Base-by-base conservation (phyloP, 1,140 invertebrate species). In the Euschistus heros region DNA sequence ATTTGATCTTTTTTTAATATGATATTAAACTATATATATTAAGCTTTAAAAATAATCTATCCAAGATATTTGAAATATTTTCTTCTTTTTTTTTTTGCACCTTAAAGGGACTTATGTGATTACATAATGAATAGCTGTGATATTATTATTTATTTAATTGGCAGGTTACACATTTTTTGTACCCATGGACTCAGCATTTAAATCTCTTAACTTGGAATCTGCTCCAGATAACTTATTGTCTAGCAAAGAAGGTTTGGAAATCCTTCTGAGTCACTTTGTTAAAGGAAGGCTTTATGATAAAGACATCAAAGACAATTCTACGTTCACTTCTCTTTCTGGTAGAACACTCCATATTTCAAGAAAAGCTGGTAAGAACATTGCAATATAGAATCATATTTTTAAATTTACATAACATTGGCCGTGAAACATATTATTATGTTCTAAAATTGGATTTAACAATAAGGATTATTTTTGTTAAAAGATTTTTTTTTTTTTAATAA, bases 91-190 rank as follows among this genome's bases (percentile, higher is more conserved):
- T n/a, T n/a, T n/a, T n/a, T n/a, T n/a, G n/a, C n/a, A n/a, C n/a
- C n/a, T n/a, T n/a, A n/a, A n/a, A n/a, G n/a, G n/a, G n/a, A 30
- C 30, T 30, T 30, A 5, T 30, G 8, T 5, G 30, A 30, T 30
- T 30, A 30, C 8, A 30, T 30, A 30, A 30, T n/a, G 30, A 3
- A 30, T 30, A 30, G 8, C 30, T 30, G 3, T 30, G 3, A 30
- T 30, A 30, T 30, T 30, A 30, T 8, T 37, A 10, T 37, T 37
- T 37, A 37, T 37, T 10, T 10, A 37, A 10, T 59, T 70, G 69
- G 13, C 66, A 66, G 81, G 80, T 57, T 84, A 84, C 72, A 83
- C 82, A 0, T 83, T 84, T 70, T 84, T 84, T 70, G 82, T 83
- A 60, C 82, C 82, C 3, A 78, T 74, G 13, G 81, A 84, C 72